A percentile compares a stretch with the other conserved stretches of the same genome.
phyloP scores from a whole-genome alignment of 2,797 vertebrate genomes.

The Adelosebastes latens region DNA sequence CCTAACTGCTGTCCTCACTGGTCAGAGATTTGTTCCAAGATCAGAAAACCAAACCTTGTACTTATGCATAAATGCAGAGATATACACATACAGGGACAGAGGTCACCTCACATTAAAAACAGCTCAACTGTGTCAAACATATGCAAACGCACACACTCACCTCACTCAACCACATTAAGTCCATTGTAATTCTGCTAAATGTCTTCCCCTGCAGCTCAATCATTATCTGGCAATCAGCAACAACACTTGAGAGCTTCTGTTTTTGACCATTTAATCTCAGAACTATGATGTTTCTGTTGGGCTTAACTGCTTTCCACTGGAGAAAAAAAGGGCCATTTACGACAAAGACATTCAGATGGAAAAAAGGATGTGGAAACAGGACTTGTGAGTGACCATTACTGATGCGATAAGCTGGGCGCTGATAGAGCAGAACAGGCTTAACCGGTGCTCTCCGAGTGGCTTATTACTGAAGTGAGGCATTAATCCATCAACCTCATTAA shows the following conservation, averaged over 20 bases:
- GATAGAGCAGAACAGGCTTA: slow-evolving; percentile 61
- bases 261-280: slow-evolving; percentile 57
- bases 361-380: slow-evolving; percentile 65
- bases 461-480: slow-evolving; percentile 62
- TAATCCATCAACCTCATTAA: slow-evolving; percentile 75
- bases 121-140: slow-evolving; percentile 50
- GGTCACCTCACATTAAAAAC: slow-evolving; percentile 34
- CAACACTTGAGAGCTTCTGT: slow-evolving; percentile 43
- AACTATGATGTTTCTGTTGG: slow-evolving; percentile 32
- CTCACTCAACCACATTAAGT: slow-evolving; percentile 18
- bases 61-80: neutral
- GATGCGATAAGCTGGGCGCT: slow-evolving; percentile 63
- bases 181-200: slow-evolving; percentile 29
- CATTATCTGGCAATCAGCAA: slow-evolving; percentile 53
- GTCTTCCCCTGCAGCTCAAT: slow-evolving; percentile 49
- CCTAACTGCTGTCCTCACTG: neutral
- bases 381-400: slow-evolving; percentile 59
- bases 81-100: neutral
- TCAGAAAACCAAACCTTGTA: neutral
- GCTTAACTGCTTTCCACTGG: slow-evolving; percentile 60
- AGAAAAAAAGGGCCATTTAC: slow-evolving; percentile 35
- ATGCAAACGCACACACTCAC: slow-evolving; percentile 31
- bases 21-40: slow-evolving; percentile 11
- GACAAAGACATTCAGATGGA: slow-evolving; percentile 51
- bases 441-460: slow-evolving; percentile 51